Base-by-base conservation (phyloP, 2,113 vertebrate genomes). In the Oreochromis tanganicae region DNA sequence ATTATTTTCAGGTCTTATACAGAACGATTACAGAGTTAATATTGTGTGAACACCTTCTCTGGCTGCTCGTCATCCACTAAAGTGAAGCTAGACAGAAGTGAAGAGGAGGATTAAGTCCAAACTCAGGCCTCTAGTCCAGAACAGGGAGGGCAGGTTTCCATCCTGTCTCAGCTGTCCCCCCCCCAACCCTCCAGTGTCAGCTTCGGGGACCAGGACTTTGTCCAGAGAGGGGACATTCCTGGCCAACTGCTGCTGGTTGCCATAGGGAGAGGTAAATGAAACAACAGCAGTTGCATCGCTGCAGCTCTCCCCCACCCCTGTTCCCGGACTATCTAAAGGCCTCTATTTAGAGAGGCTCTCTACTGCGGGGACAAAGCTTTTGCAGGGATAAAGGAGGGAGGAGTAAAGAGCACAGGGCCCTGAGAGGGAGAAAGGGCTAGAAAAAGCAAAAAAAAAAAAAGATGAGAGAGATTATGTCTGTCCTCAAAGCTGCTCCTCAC, bases 211-310 rank as follows among this genome's bases (percentile, higher is more conserved):
- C 95, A 95, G 96, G 96, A 97, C 97, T 97, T 98, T 98, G 98
- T 98, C 97, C 97, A 96, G 96, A 96, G 96, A 97, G 97, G 97
- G 97, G 96, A 97, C 97, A 98, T 98, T 98, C 98, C 98, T 98
- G 97, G 96, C 96, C 91, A 87, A 92, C 96, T 93, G 95, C 96
- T 96, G 97, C 95, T 97, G 97, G 98, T 99, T 99, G 97, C 98
- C 97, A 98, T 98, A 98, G 98, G 94, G 97, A 98, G 97, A 96
- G 96, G 96, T 96, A 97, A 96, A 97, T 97, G 97, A 97, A 97
- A 97, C 97, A 98, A 97, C 96, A 96, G 96, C 96, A 93, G 96
- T 95, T 93, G 96, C 95, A 96, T 97, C 95, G 87, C 89, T 88
- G 91, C 93, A 81, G 73, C 93, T 91, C 87, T 91, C 87, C 82